Conservation (phyloP, 2,797 vertebrate species). For the Acrocephalus scirpaceus region DNA sequence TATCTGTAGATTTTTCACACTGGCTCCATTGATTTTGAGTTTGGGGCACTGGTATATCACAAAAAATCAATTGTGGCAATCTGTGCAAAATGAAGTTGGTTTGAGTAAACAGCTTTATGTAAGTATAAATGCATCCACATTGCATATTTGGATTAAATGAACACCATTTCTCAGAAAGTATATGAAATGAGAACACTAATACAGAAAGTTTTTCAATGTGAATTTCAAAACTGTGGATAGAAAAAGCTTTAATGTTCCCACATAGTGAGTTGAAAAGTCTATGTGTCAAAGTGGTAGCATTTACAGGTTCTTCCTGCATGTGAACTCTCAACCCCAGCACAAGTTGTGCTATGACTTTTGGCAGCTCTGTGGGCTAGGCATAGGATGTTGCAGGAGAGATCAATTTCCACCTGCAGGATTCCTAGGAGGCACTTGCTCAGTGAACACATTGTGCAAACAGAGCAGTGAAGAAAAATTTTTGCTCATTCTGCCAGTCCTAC, state of each 20-base stretch:
- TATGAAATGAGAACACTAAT: not conserved
- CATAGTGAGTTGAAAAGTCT: not conserved
- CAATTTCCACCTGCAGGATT: not conserved
- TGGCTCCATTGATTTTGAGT: not conserved
- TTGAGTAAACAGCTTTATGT: not conserved
- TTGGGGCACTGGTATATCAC: not conserved
- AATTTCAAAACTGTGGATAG: not conserved
- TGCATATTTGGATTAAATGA: constrained; percentile 5
- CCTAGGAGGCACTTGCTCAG: not conserved
- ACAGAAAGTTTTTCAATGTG: not conserved
- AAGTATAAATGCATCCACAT: not conserved
- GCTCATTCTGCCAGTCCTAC: not conserved
- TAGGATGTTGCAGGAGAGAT: not conserved
- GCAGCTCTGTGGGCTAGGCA: fast-evolving
- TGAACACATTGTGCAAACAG: not conserved
- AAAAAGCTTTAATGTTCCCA: not conserved
- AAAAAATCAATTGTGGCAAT: constrained; percentile 22
- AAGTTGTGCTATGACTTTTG: not conserved
- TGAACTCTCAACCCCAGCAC: not conserved
- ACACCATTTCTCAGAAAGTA: constrained; percentile 2
- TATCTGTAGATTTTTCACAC: not conserved
- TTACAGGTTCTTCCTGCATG: not conserved
- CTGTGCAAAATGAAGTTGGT: not conserved
- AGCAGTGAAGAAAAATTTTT: not conserved
- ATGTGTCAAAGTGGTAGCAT: not conserved